Conservation (phyloP, 2,797 vertebrate species). For the Helostoma temminkii region DNA sequence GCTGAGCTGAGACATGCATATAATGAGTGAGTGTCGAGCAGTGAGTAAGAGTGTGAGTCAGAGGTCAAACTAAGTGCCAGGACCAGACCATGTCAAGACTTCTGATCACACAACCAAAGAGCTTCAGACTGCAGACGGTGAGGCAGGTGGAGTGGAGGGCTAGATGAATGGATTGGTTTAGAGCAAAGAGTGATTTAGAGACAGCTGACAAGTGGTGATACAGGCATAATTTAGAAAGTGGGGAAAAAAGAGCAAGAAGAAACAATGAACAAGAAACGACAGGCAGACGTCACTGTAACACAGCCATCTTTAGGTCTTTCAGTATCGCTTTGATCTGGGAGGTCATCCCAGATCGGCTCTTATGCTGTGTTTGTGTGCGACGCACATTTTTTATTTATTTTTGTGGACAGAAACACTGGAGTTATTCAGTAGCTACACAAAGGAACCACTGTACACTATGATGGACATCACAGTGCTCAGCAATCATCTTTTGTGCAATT, state of each 20-base stretch:
- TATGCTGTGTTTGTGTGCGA: conserved; percentile 4
- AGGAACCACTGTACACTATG: conserved; percentile 58
- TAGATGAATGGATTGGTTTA: not conserved
- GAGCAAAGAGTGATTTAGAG: conserved; percentile 10
- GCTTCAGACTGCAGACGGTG: conserved; percentile 39
- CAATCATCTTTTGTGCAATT: conserved; percentile 45
- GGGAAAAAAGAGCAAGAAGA: not conserved
- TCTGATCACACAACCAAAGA: conserved; percentile 55
- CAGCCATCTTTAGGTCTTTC: conserved; percentile 47
- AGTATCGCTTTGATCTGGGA: conserved; percentile 44
- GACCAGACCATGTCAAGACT: conserved; percentile 70
- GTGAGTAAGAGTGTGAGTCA: conserved; percentile 70
- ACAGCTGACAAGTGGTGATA: conserved; percentile 5
- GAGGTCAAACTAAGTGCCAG: conserved; percentile 67
- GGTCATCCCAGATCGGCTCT: conserved; percentile 45
- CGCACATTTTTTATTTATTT: conserved; percentile 24
- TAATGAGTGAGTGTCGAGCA: conserved; percentile 51
- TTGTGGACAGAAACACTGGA: conserved; percentile 31
- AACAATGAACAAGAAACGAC: conserved; percentile 57
- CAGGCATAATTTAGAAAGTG: conserved; percentile 24
- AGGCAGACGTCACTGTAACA: conserved; percentile 44
- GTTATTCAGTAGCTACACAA: conserved; percentile 64
- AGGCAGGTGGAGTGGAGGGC: not conserved
- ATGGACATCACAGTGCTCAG: conserved; percentile 31
- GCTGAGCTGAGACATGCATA: conserved; percentile 1